phyloP scores from a whole-genome alignment of 64 coral and sea anemone genomes.

The Montipora cactus region DNA sequence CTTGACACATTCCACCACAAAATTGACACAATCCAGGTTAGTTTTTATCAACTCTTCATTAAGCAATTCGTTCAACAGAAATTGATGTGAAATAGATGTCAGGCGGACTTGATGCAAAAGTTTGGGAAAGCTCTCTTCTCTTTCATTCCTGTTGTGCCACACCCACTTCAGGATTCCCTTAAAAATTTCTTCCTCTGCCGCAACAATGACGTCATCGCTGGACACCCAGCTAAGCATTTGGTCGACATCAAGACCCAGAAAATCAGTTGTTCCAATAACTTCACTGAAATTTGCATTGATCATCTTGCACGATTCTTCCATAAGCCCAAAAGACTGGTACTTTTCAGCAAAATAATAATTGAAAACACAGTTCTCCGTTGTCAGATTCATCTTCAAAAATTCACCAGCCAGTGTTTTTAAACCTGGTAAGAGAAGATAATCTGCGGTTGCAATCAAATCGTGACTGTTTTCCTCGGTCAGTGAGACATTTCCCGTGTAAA shows the following conservation, averaged over 20 bases:
- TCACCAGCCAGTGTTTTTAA: neutral
- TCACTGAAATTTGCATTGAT: neutral
- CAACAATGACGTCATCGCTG: constrained; percentile 7
- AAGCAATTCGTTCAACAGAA: neutral
- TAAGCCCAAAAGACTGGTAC: neutral
- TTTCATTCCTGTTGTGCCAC: constrained; percentile 14
- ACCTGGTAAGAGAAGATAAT: constrained; percentile 2
- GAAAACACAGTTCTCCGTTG: constrained; percentile 17
- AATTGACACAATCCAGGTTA: neutral
- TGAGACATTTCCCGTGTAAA: constrained; percentile 24
- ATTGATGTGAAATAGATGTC: neutral
- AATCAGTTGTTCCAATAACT: constrained; percentile 23
- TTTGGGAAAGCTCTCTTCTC: neutral
- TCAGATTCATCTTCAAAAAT: neutral
- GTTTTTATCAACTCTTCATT: constrained; percentile 5
- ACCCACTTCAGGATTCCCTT: constrained; percentile 16
- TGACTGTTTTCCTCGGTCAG: neutral
- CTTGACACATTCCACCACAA: neutral
- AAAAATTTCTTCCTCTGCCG: constrained; percentile 25
- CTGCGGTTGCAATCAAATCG: constrained; percentile 8
- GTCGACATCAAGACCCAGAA: neutral
- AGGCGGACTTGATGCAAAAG: constrained; percentile 10
- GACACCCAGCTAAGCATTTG: constrained; percentile 8
- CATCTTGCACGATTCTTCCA: neutral
- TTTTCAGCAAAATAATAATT: constrained; percentile 33